Evolutionary conservation across 1,140 invertebrate species (phyloP).

Genomic region (Diorhabda carinulata): DNA sequence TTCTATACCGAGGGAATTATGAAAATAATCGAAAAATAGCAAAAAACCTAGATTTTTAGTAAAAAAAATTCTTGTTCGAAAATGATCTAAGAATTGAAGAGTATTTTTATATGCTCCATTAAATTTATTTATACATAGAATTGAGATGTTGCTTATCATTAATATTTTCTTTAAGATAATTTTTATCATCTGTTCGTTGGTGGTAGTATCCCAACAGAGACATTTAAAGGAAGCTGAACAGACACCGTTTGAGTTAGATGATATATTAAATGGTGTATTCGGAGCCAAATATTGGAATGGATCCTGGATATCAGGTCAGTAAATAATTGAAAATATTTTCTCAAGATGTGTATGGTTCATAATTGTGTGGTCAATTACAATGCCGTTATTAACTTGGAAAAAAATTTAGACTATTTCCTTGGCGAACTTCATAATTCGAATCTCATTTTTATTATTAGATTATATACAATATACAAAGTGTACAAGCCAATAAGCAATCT

Average conservation of each 20-base stretch:
- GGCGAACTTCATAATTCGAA: not conserved
- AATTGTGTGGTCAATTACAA: not conserved
- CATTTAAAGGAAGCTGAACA: constrained; percentile 2
- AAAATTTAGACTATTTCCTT: too few relatives aligned
- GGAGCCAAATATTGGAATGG: constrained; percentile 49
- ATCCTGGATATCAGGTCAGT: constrained; percentile 48
- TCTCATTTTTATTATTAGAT: not conserved
- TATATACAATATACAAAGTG: not conserved
- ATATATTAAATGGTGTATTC: constrained; percentile 34
- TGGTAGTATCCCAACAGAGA: constrained; percentile 42
- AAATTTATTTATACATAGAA: too few relatives aligned
- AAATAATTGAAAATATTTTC: not conserved
- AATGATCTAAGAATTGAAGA: too few relatives aligned
- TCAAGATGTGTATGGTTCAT: not conserved
- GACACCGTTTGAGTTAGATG: constrained; percentile 29
- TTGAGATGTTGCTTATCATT: too few relatives aligned
- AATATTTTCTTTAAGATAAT: too few relatives aligned
- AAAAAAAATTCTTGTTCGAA: too few relatives aligned
- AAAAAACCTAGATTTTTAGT: too few relatives aligned
- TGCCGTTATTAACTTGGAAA: too few relatives aligned
- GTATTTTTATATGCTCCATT: too few relatives aligned
- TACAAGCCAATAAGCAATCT: not conserved
- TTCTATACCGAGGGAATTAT: too few relatives aligned
- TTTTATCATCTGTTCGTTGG: too few relatives aligned
- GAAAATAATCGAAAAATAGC: too few relatives aligned